Evolutionary conservation across 1,140 invertebrate species (phyloP), one percentile per base, ranked within the genome.

Genomic region (Homalodisca vitripennis): DNA sequence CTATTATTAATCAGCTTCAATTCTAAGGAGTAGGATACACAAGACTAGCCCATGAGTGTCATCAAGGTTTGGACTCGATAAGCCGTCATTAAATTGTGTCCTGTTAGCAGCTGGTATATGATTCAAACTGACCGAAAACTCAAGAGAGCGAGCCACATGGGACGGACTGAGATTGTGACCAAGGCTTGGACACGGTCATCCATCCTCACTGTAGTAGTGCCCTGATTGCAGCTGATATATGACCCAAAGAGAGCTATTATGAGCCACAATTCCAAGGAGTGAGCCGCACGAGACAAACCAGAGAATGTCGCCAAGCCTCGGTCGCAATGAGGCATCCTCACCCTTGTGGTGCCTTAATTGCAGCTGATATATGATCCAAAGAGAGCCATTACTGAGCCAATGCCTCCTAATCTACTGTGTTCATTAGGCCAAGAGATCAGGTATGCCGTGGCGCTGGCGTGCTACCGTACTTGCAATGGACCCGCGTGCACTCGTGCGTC

Each of bases 201-300:
- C n/a, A n/a, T n/a, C n/a, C n/a, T n/a, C n/a, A n/a, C n/a, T n/a
- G n/a, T n/a, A n/a, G n/a, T n/a, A n/a, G n/a, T n/a, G n/a, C n/a
- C n/a, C n/a, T n/a, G n/a, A n/a, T n/a, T n/a, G n/a, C n/a, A n/a
- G n/a, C n/a, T n/a, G n/a, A n/a, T n/a, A n/a, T n/a, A n/a, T n/a
- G n/a, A n/a, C n/a, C n/a, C n/a, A n/a, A n/a, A n/a, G 60, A 63
- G 60, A 63, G 60, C 60, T 31, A 63, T 63, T 63, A n/a, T n/a
- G n/a, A n/a, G n/a, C n/a, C n/a, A n/a, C 10, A 46, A 46, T 12
- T 46, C 41, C 41, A 46, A 10, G 41, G 10, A n/a, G n/a, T n/a
- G 51, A 55, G 24, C 14, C 20, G 51, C 10, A 6, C 10, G 51
- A 55, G 24, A 10, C 14, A 14, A 55, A 10, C 51, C 22, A n/a